Conservation (phyloP, 2,888 invertebrate genomes). For the Synergus japonicus region DNA sequence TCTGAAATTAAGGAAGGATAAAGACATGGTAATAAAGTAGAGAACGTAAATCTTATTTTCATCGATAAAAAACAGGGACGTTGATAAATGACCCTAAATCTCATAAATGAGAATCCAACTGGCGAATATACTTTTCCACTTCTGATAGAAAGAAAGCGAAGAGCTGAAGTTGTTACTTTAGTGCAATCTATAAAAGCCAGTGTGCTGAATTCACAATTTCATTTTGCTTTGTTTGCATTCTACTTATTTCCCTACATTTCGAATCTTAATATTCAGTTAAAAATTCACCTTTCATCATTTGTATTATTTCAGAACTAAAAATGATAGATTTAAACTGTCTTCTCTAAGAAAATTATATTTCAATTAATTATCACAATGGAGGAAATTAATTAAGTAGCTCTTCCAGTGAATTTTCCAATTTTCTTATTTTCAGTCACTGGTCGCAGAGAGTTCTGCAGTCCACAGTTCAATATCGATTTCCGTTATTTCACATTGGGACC, state of each 20-base stretch:
- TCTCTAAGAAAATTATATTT: background rate
- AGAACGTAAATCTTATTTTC: conserved; percentile 37
- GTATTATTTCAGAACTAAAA: background rate
- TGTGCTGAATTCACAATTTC: conserved; percentile 36
- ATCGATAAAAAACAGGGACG: conserved; percentile 38
- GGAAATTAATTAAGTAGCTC: background rate
- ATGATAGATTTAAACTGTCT: no score
- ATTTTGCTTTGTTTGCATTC: conserved; percentile 19
- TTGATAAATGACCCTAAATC: conserved; percentile 40
- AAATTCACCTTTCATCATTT: background rate
- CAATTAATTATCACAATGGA: background rate
- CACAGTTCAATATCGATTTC: conserved; percentile 33
- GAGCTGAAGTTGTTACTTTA: conserved; percentile 39
- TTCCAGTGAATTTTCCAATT: conserved; percentile 4
- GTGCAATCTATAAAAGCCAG: conserved; percentile 31
- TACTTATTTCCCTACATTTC: conserved; percentile 6
- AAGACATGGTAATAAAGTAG: conserved; percentile 37
- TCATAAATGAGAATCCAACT: conserved; percentile 42
- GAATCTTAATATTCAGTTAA: background rate
- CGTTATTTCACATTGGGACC: conserved; percentile 35
- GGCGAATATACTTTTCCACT: conserved; percentile 39
- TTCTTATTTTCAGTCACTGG: conserved; percentile 2
- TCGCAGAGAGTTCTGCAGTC: background rate
- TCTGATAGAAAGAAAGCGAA: conserved; percentile 38
- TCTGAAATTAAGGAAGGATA: conserved; percentile 27